phyloP scores from a whole-genome alignment of 2,888 invertebrate species.

The Hesperia comma region DNA sequence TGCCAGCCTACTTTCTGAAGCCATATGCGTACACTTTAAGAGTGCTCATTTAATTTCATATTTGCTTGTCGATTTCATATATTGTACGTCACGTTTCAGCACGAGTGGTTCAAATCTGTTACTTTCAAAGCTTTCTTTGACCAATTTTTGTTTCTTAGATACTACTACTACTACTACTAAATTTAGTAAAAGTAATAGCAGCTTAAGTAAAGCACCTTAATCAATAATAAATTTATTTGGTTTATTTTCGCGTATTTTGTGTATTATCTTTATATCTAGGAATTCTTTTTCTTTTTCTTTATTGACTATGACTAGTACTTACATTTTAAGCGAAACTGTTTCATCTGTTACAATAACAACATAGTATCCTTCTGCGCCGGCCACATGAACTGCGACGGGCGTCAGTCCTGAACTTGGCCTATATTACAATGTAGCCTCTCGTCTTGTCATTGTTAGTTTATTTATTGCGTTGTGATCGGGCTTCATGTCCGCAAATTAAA shows the following conservation, averaged over 20 bases:
- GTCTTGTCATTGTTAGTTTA: neutral
- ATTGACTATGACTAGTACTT: neutral
- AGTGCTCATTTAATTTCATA: neutral
- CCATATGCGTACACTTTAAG: neutral
- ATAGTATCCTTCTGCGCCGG: too few relatives aligned
- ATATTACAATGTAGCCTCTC: neutral
- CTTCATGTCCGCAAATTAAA: constrained; percentile 44
- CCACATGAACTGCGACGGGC: neutral
- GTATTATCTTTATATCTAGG: neutral
- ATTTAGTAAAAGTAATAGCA: too few relatives aligned
- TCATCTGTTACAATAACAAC: too few relatives aligned
- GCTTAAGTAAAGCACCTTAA: too few relatives aligned
- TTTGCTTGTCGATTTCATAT: neutral
- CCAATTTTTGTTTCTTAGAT: too few relatives aligned
- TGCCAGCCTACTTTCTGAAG: neutral
- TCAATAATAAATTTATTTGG: too few relatives aligned
- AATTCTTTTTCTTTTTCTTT: neutral
- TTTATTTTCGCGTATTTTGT: too few relatives aligned
- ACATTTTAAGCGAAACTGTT: neutral
- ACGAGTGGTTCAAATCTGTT: neutral
- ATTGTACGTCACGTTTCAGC: neutral
- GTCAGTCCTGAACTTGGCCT: constrained; percentile 5
- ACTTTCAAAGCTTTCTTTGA: neutral
- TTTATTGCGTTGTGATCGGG: constrained; percentile 1
- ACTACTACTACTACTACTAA: too few relatives aligned